Percentiles rank a stretch among this genome's conserved stretches.
Conservation (phyloP, 2,797 vertebrate species). For the Gila robusta region DNA sequence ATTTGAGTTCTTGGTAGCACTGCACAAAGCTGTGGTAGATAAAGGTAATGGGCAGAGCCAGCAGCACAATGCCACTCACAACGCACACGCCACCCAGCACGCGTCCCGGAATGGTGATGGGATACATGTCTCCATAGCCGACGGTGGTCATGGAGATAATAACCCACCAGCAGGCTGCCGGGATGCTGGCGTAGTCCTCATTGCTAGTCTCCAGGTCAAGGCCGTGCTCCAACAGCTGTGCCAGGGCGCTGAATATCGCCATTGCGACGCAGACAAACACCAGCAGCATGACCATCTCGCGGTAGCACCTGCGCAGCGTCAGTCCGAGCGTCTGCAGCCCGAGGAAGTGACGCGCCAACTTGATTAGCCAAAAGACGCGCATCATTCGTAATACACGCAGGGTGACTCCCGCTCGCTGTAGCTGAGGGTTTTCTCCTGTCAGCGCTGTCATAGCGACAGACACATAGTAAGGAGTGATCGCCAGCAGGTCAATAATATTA, state of each 20-base stretch:
- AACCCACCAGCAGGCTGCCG: conserved; percentile 99
- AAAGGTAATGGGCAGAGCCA: conserved; percentile 98
- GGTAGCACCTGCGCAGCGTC: conserved; percentile 95
- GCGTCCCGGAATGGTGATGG: conserved; percentile 93
- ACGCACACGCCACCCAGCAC: conserved; percentile 98
- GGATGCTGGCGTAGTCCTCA: conserved; percentile 96
- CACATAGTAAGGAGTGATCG: conserved; percentile 98
- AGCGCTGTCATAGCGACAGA: conserved; percentile 89
- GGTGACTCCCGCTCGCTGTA: conserved; percentile 94
- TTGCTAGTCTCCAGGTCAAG: conserved; percentile 92
- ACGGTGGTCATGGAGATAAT: conserved; percentile 99
- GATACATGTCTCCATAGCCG: conserved; percentile 98
- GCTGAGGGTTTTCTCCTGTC: conserved; percentile 91
- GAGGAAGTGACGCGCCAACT: conserved; percentile 97
- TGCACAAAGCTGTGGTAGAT: conserved; percentile 99
- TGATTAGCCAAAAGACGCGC: conserved; percentile 99
- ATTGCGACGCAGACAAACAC: conserved; percentile 98
- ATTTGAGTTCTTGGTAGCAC: conserved; percentile 97
- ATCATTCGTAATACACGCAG: conserved; percentile 97
- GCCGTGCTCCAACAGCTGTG: conserved; percentile 96
- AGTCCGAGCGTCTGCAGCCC: conserved; percentile 97
- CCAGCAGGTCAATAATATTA: conserved; percentile 97
- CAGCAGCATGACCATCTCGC: conserved; percentile 98
- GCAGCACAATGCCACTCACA: conserved; percentile 96
- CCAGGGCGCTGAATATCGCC: conserved; percentile 99